Percentiles rank a stretch among this genome's conserved stretches.
phyloP scores from a whole-genome alignment of 2,888 invertebrate genomes.

The Pomacea canaliculata region DNA sequence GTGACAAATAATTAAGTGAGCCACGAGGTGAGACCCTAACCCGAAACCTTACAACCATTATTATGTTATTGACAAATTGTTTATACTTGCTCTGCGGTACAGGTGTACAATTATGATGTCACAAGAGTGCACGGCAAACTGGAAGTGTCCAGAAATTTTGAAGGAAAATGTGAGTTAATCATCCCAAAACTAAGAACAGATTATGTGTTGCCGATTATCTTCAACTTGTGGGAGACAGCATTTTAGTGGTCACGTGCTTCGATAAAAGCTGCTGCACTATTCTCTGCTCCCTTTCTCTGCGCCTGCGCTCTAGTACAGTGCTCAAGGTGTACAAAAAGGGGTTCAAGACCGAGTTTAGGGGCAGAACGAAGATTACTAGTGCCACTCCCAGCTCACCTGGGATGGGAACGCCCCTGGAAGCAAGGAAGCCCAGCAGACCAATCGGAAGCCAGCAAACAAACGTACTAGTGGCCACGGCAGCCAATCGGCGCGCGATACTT shows the following conservation, averaged over 20 bases:
- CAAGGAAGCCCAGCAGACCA: conserved; percentile 18
- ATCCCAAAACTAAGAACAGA: no score
- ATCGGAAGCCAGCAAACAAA: conserved; percentile 21
- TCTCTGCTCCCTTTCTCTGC: neutral
- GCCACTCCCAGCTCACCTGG: conserved; percentile 6
- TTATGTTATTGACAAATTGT: no score
- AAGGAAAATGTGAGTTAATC: no score
- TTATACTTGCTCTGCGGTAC: no score
- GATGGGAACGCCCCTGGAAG: conserved; percentile 8
- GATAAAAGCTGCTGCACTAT: conserved; percentile 4
- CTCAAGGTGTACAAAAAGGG: conserved; percentile 24
- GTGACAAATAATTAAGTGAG: no score
- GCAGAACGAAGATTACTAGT: conserved; percentile 19
- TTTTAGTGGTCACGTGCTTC: neutral
- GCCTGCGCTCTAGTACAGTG: conserved; percentile 7
- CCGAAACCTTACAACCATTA: no score
- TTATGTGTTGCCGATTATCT: no score
- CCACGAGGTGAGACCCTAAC: no score
- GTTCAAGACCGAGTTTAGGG: conserved; percentile 25
- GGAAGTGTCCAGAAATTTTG: no score
- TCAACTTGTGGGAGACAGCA: no score
- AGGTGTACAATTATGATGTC: no score
- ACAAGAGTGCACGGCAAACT: no score
- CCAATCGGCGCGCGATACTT: conserved; percentile 12
- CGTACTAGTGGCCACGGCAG: conserved; percentile 11